A percentile compares a stretch with the other conserved stretches of the same genome.
Evolutionary conservation across 2,888 invertebrate genomes (phyloP).

Genomic region (Orthosia gothica): DNA sequence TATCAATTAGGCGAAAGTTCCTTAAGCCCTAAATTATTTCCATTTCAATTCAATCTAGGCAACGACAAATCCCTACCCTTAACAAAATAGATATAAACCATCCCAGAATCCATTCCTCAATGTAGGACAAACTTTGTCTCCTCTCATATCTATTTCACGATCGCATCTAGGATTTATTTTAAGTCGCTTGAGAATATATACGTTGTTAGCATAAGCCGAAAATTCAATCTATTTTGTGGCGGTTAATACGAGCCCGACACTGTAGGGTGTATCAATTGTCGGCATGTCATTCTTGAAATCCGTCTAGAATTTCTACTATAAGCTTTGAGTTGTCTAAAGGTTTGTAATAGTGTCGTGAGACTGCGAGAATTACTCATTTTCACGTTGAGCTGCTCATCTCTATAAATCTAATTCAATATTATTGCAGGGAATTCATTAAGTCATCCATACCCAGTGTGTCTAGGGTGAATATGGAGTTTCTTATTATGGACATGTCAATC

Average conservation of each 20-base stretch:
- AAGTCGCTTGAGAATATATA: constrained; percentile 57
- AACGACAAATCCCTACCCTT: constrained; percentile 1
- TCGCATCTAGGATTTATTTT: constrained; percentile 59
- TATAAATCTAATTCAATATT: constrained; percentile 61
- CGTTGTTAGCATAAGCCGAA: constrained; percentile 62
- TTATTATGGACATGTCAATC: too few relatives aligned
- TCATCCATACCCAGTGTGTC: constrained; percentile 1
- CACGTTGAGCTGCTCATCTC: constrained; percentile 43
- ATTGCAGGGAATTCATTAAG: constrained; percentile 62
- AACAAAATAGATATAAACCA: constrained; percentile 27
- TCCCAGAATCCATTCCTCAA: constrained; percentile 30
- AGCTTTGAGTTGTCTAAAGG: constrained; percentile 12
- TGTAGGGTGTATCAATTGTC: constrained; percentile 25
- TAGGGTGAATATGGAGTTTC: too few relatives aligned
- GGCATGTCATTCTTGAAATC: constrained; percentile 28
- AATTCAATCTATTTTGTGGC: constrained; percentile 61
- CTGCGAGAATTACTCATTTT: constrained; percentile 41
- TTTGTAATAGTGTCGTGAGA: constrained; percentile 18
- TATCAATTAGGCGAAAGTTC: background rate
- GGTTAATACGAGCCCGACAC: constrained; percentile 36
- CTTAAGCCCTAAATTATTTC: background rate
- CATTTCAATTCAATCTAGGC: background rate
- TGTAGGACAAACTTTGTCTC: constrained; percentile 46
- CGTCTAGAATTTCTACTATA: constrained; percentile 26
- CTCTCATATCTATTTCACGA: constrained; percentile 45